These are phyloP conservation scores for Spea multiplicata DNA, from an alignment of 2,113 vertebrate species.

Conservation along the genomic window DNA sequence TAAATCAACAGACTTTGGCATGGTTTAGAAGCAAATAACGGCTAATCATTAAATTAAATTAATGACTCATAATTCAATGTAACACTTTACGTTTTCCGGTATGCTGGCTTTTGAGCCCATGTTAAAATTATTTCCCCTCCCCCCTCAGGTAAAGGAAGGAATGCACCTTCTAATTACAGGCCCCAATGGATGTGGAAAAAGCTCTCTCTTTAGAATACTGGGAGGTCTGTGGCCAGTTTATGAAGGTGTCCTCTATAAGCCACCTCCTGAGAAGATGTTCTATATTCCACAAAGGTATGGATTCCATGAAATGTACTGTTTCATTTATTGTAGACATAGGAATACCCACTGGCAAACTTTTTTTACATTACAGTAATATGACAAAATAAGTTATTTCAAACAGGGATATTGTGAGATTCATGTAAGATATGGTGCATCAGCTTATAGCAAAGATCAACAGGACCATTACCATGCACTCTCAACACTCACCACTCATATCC, in stretches of 20 bases:
- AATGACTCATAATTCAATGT: too few species aligned
- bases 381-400: not conserved
- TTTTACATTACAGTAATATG: not conserved
- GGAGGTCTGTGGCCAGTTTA: constrained; percentile 97
- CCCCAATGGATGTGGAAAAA: constrained; percentile 97
- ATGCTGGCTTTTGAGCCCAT: too few species aligned
- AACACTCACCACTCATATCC: too few species aligned
- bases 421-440: too few species aligned
- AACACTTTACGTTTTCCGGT: too few species aligned
- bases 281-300: constrained; percentile 97
- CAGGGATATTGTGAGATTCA: too few species aligned
- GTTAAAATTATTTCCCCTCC: too few species aligned
- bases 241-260: constrained; percentile 86
- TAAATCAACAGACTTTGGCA: too few species aligned
- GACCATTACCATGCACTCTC: too few species aligned
- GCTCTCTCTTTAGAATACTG: constrained; percentile 95
- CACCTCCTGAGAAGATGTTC: constrained; percentile 93
- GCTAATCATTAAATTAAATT: too few species aligned
- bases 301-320: not conserved
- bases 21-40: too few species aligned
- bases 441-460: too few species aligned
- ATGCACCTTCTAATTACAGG: constrained; percentile 98
- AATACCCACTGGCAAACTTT: not conserved
- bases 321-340: not conserved
- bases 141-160: constrained; percentile 82